Base-by-base conservation (phyloP, 2,888 invertebrate genomes). In the Mallateleia sp. region DNA sequence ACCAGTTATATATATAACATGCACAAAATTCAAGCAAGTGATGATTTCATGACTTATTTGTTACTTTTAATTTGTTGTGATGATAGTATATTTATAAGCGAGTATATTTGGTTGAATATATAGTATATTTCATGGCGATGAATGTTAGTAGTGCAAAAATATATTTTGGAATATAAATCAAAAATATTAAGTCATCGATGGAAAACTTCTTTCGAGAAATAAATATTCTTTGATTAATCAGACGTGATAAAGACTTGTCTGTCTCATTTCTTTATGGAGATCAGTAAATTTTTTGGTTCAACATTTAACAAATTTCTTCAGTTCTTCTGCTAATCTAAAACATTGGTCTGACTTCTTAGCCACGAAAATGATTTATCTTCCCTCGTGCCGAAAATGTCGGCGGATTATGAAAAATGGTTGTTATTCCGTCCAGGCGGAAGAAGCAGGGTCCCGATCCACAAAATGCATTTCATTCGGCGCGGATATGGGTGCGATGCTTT, bases 101-200 rank as follows among this genome's bases (percentile, higher is more conserved):
- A 47, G 42, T 45, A 56, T 58, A 22, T 47, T 58, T 56, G 56
- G 28, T 20, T 77, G 75, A n/a, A n/a, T n/a, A n/a, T n/a, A n/a
- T n/a, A n/a, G n/a, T n/a, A 77, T 77, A 66, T 64, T 60, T 38
- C n/a, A 64, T 62, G 75, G 32, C 56, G 64, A 20, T 75, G 66
- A 66, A 60, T 60, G 32, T 66, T 66, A 77, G 54, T 66, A 54
- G 77, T 77, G 77, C 66, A 66, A 77, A 77, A 77, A 77, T 77
- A 66, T 56, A 66, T 66, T 45, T 42, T 38, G 22, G 28, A 24
- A 77, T 66, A 54, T 47, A 8, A 54, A 56, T 66, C 56, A 45
- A 60, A 22, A 60, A 15, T 22, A 64, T 18, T 62, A 34, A 74
- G 18, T 20, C 15, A 45, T 38, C 24, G 28, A 32, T 28, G 24